Base-by-base conservation (phyloP, 2,888 invertebrate genomes). In the Spicauda simplicius region DNA sequence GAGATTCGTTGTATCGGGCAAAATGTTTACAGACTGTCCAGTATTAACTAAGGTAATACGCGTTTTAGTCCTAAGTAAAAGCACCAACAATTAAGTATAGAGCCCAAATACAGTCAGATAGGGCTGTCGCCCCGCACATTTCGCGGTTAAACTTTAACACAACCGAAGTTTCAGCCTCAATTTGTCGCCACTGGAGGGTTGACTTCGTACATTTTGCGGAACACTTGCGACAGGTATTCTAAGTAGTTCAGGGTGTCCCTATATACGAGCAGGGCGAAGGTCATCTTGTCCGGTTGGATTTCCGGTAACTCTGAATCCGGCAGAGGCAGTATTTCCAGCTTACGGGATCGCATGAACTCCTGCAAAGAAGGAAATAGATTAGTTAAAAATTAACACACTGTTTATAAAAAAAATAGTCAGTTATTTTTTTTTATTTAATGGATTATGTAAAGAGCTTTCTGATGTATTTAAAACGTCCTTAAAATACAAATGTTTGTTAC, bases 221-320 rank as follows among this genome's bases (percentile, higher is more conserved):
- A 91, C 61, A 90, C 85, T 75, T 89, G 86, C 1, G 73, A 75
- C 33, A 92, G 75, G 74, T 88, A 91, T 71, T 91, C 86, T 76
- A 92, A 77, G 73, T 88, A 91, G 77, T 87, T 86, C 16, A 92
- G 79, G 41, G 91, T 88, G 70, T 91, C 92, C 66, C 90, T 79
- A 80, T 88, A 90, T 16, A 92, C 79, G 45, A 87, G 80, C 19
- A 88, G 74, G 7, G 83, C 85, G 58, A 79, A 74, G 12, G 76
- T 74, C 41, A 83, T 67, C 68, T 78, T 80, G 70, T 86, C 80
- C 20, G 74, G 75, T 11, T 76, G 78, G 72, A 87, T 80, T 66
- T 81, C 78, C 1, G 88, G 88, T 33, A 88, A 74, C 64, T 91
- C 90, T 0, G 80, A 77, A 70, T 87, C 80, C 37, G 71, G 73